These are phyloP conservation scores for Halcyon leucocephala DNA, from an alignment of 2,797 vertebrate genomes.

Conservation along the genomic window DNA sequence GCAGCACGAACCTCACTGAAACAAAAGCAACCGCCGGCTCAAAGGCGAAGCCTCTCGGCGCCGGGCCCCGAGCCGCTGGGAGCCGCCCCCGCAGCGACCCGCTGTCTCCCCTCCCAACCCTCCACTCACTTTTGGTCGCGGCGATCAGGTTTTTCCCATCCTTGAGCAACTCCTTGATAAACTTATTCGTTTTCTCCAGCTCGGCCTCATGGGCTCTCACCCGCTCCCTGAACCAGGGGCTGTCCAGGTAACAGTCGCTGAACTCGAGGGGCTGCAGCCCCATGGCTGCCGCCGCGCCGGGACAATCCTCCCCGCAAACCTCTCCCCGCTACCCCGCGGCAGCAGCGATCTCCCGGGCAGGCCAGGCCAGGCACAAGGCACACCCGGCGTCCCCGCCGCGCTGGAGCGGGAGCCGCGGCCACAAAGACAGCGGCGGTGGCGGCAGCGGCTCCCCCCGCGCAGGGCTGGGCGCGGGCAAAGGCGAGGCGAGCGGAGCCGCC, in stretches of 20 bases:
- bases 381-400: background rate
- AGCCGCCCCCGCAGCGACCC: background rate
- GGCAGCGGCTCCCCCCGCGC: background rate
- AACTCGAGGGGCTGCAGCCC: slow-evolving; percentile 96
- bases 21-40: background rate
- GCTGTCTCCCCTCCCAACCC: background rate
- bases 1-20: fast-evolving
- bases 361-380: too few relatives aligned
- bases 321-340: background rate
- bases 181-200: slow-evolving; percentile 96
- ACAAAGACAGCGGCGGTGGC: background rate
- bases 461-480: background rate
- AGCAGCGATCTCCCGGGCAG: background rate
- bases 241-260: slow-evolving; percentile 97
- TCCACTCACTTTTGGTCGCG: slow-evolving; percentile 92
- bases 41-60: background rate
- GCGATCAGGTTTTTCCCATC: slow-evolving; percentile 97
- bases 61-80: background rate
- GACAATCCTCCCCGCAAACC: background rate
- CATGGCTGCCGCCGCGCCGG: slow-evolving; percentile 76
- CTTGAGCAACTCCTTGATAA: slow-evolving; percentile 97
- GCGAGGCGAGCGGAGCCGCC: background rate
- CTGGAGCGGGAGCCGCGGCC: background rate
- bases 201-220: slow-evolving; percentile 95
- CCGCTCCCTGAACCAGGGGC: slow-evolving; percentile 92